phyloP scores from a whole-genome alignment of 2,888 invertebrate species.

The Cheilosia vulpina region DNA sequence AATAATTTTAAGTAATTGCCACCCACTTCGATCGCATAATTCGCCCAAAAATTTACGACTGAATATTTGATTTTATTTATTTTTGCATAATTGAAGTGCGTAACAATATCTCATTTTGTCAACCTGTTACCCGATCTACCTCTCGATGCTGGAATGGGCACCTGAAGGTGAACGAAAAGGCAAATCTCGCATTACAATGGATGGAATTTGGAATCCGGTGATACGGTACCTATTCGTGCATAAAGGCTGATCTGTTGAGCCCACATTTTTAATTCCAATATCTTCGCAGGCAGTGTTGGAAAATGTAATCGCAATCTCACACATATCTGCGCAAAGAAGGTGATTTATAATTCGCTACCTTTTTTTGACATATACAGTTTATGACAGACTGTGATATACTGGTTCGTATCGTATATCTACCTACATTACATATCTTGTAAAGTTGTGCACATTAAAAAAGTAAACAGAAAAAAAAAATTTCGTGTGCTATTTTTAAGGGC shows the following conservation, averaged over 20 bases:
- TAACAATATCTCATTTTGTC: slow-evolving; percentile 53
- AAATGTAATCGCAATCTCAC: slow-evolving; percentile 64
- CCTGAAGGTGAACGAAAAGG: slow-evolving; percentile 13
- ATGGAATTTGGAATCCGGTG: slow-evolving; percentile 19
- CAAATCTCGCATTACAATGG: slow-evolving; percentile 9
- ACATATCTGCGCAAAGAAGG: slow-evolving; percentile 48
- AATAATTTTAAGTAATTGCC: slow-evolving; percentile 60
- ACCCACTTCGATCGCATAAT: slow-evolving; percentile 40
- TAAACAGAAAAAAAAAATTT: neutral
- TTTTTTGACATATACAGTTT: slow-evolving; percentile 32
- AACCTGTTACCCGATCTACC: slow-evolving; percentile 47
- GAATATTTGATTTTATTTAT: slow-evolving; percentile 11
- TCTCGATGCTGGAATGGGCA: neutral
- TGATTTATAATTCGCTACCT: slow-evolving; percentile 37
- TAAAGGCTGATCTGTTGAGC: neutral
- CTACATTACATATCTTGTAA: slow-evolving; percentile 4
- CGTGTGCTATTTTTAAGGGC: slow-evolving; percentile 46
- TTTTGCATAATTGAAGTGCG: slow-evolving; percentile 6
- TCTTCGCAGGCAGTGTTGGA: slow-evolving; percentile 29
- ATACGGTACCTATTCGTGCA: neutral
- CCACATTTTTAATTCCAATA: slow-evolving; percentile 48
- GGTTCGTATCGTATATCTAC: neutral
- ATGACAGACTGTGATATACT: slow-evolving; percentile 11
- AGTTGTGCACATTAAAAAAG: slow-evolving; percentile 1
- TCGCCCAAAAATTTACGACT: neutral